A percentile compares a stretch with the other conserved stretches of the same genome.
phyloP scores from a whole-genome alignment of 2,797 vertebrate genomes.

The Crocodylus rhombifer region DNA sequence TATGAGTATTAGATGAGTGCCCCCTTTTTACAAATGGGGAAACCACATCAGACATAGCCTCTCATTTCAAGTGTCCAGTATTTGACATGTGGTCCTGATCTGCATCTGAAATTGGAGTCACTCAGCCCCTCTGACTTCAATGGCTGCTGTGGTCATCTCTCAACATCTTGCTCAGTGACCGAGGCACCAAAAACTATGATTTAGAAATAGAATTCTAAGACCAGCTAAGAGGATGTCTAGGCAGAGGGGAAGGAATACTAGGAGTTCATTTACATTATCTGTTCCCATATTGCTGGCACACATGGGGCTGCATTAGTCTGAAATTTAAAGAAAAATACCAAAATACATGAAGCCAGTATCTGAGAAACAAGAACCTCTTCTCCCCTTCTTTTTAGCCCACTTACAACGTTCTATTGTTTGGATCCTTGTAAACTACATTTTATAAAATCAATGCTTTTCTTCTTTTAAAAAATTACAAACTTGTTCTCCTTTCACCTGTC shows the following conservation, averaged over 20 bases:
- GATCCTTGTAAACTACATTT: slow-evolving; percentile 50
- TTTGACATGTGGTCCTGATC: background rate
- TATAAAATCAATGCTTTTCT: slow-evolving; percentile 70
- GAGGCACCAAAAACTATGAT: background rate
- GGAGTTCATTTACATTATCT: fast-evolving
- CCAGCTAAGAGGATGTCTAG: background rate
- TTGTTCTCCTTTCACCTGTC: slow-evolving; percentile 64
- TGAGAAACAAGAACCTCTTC: background rate
- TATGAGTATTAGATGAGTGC: background rate
- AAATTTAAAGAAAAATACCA: background rate
- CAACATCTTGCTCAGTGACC: too few species aligned
- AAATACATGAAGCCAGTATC: background rate
- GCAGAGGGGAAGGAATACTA: background rate
- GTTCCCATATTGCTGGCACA: fast-evolving
- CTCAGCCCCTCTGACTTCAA: too few species aligned
- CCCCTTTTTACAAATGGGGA: background rate
- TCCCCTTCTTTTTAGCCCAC: slow-evolving; percentile 8
- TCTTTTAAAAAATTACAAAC: slow-evolving; percentile 69
- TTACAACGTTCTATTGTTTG: slow-evolving; percentile 60
- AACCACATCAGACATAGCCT: background rate
- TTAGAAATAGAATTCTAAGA: background rate
- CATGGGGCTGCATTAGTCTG: background rate
- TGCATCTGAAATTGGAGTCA: background rate
- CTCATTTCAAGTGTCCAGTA: background rate
- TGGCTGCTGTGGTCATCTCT: too few species aligned